phyloP scores from a whole-genome alignment of 2,113 vertebrate species.

The Hyperopisus bebe region DNA sequence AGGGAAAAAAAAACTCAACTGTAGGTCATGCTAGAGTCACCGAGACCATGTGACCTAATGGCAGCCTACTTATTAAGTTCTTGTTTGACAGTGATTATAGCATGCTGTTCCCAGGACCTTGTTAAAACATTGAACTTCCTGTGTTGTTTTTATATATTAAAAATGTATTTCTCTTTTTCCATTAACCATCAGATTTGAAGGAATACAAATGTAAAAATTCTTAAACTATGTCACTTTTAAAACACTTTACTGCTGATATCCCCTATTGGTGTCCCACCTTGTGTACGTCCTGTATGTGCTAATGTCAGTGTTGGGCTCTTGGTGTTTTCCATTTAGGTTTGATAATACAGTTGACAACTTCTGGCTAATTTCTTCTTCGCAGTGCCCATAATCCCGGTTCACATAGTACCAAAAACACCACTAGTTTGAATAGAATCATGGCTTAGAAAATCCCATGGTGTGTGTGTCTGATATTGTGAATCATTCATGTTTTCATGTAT shows the following conservation, averaged over 20 bases:
- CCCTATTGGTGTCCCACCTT: neutral
- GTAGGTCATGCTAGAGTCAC: neutral
- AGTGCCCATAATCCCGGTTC: neutral
- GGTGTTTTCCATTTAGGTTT: slow-evolving; percentile 1
- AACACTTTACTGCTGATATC: neutral
- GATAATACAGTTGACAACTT: neutral
- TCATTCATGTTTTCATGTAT: slow-evolving; percentile 17
- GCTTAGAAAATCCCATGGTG: neutral
- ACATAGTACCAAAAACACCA: slow-evolving; percentile 8
- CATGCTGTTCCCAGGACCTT: neutral
- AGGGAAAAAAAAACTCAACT: neutral
- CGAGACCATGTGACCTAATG: neutral
- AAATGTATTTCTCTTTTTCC: neutral
- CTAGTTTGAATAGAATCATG: neutral
- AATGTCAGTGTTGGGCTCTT: neutral
- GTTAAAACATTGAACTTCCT: neutral
- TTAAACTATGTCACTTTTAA: neutral
- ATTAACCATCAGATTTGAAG: neutral
- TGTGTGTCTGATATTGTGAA: slow-evolving; percentile 13
- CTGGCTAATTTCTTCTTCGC: neutral
- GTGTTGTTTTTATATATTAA: neutral
- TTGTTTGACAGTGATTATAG: neutral
- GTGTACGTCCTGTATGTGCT: neutral
- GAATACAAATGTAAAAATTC: neutral
- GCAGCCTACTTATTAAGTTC: neutral